These are phyloP conservation scores for Bombus breviceps DNA, from an alignment of 1,140 invertebrate species.

Conservation along the genomic window DNA sequence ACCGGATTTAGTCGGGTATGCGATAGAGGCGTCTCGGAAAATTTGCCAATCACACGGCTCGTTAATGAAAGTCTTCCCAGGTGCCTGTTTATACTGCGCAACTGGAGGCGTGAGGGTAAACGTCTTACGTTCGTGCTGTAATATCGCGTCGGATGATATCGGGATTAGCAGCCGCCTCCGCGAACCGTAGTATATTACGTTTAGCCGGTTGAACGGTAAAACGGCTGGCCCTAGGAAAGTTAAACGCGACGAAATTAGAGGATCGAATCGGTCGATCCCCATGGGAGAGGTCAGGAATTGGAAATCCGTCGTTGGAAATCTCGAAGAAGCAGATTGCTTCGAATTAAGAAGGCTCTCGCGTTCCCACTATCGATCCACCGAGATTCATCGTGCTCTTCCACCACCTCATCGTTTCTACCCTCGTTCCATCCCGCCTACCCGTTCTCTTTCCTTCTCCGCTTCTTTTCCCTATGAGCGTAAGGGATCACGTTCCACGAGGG, in stretches of 20 bases:
- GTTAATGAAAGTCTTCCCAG: conserved; percentile 29
- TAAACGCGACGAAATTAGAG: conserved; percentile 45
- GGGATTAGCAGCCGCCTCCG: conserved; percentile 26
- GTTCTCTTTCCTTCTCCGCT: too few relatives aligned
- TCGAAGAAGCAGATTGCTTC: conserved; percentile 15
- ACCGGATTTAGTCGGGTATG: conserved; percentile 13
- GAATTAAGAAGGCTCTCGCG: not conserved
- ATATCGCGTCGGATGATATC: conserved; percentile 46
- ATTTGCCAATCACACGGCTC: conserved; percentile 49
- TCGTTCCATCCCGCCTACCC: not conserved
- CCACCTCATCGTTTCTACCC: not conserved
- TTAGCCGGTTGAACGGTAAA: conserved; percentile 17
- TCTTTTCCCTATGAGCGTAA: not conserved
- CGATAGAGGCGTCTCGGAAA: conserved; percentile 11
- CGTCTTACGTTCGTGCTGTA: conserved; percentile 32
- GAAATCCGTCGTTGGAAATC: conserved; percentile 28
- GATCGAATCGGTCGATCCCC: not conserved
- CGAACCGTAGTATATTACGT: conserved; percentile 11
- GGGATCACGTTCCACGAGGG: not conserved
- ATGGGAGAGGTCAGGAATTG: conserved; percentile 19
- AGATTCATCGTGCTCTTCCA: not conserved
- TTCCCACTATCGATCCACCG: conserved; percentile 5
- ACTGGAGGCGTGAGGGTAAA: conserved; percentile 34
- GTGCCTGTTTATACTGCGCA: conserved; percentile 23
- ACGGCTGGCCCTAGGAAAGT: conserved; percentile 12